Base-by-base conservation (phyloP, 2,888 invertebrate genomes). In the Leucophora obtusa region DNA sequence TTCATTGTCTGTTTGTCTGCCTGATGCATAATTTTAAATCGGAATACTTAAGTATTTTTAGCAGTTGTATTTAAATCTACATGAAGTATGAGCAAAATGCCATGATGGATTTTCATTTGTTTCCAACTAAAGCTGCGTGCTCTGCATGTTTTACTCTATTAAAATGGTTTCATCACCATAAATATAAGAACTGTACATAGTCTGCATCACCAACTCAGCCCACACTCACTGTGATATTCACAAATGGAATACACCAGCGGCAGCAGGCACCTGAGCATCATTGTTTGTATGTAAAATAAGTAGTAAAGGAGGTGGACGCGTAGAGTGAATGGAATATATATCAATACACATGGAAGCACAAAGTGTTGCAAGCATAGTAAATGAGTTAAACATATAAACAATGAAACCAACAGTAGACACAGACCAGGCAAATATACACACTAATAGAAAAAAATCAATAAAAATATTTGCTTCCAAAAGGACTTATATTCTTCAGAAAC, bases 91-190 rank as follows among this genome's bases (percentile, higher is more conserved):
- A 71, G 70, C 62, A 70, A 69, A 28, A 65, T 74, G 77, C 73
- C 81, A 81, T 75, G 75, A 80, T 68, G 79, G 75, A 80, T 80
- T 80, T 80, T 68, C 75, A 80, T 80, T 71, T 80, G 79, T 70
- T 70, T 51, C 60, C 33, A 70, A 54, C 43, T 71, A 80, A 71
- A 75, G 75, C 70, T 80, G 75, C 79, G 62, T 80, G 62, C 71
- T 80, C 51, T 38, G 53, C 59, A 74, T 43, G 47, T 65, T 79
- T 65, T 38, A 65, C 35, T 66, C 54, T 35, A 71, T 71, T 56
- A 54, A 74, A 70, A 65, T 59, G 21, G n/a, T 63, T 69, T 51
- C 69, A 72, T 38, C 66, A 62, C 11, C 59, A 59, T 38, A n/a
- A n/a, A n/a, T n/a, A 11, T 47, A 63, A 69, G 47, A 47, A 35